These are phyloP conservation scores for Mohoua ochrocephala DNA, from an alignment of 2,113 vertebrate genomes.

Conservation along the genomic window DNA sequence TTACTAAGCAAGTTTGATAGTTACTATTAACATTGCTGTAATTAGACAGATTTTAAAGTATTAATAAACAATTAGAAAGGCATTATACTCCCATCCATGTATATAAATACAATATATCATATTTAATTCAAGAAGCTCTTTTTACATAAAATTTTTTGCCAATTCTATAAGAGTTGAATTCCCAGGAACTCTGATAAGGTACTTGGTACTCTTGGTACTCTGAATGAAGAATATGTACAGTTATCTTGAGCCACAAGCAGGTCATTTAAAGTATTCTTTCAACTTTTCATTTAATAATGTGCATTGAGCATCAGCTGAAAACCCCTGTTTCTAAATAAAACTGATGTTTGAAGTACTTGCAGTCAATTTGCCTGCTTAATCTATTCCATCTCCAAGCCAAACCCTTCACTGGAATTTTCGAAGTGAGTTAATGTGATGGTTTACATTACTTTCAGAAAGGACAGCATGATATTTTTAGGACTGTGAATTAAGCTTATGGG, in stretches of 20 bases:
- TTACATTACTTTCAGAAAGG: conserved; percentile 40
- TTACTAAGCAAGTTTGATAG: neutral
- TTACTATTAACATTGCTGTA: neutral
- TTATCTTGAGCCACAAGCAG: neutral
- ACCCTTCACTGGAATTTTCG: neutral
- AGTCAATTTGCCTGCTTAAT: neutral
- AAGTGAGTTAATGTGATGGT: neutral
- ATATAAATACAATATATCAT: neutral
- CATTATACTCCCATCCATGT: neutral
- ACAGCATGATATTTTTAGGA: conserved; percentile 8
- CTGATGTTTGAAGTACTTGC: neutral
- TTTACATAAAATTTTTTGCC: neutral
- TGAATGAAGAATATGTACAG: neutral
- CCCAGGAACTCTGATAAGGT: neutral
- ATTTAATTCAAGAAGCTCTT: neutral
- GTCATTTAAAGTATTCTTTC: neutral
- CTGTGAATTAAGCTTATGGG: neutral
- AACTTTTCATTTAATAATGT: neutral
- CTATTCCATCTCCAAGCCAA: neutral
- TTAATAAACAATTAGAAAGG: neutral
- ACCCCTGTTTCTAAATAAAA: neutral
- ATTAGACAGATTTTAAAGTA: neutral
- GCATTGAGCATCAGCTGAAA: neutral
- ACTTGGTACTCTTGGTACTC: neutral
- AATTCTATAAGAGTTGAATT: neutral